Base-by-base conservation (phyloP, 2,888 invertebrate species). In the Ferdinandea cuprea region DNA sequence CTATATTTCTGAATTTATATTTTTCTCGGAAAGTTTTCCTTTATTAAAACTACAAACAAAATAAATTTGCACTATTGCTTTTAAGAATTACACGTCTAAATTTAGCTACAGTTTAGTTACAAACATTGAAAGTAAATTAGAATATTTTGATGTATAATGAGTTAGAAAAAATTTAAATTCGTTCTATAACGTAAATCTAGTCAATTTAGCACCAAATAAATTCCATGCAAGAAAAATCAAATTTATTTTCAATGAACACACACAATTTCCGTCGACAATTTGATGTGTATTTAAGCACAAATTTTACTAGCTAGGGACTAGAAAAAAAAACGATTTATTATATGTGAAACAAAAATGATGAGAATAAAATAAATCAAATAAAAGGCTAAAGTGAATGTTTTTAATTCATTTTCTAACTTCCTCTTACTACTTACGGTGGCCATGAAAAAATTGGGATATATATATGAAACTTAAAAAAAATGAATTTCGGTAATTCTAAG, bases 241-340 rank as follows among this genome's bases (percentile, higher is more conserved):
- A 25, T 25, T 25, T 25, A 25, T 25, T 25, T 25, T 5, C 5
- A 25, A 25, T 2, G 25, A 25, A 25, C 25, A 25, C 25, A 25
- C 25, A 5, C 5, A 25, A 25, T 25, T 35, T 35, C 11, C n/a
- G 9, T 42, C 9, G 42, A n/a, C 4, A 42, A 17, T 13, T 42
- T 42, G 17, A 42, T 3, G 17, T 42, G 15, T 42, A 42, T 42
- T 15, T 7, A 11, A 40, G 40, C 40, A 56, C 56, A 56, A 56
- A 56, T 25, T 40, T 37, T 40, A 8, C 9, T 56, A 21, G 15
- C 19, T 50, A 21, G 7, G n/a, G 21, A 8, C 11, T n/a, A 8
- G 30, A 30, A 30, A 30, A 9, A 30, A 30, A 21, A 17, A 32
- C 35, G n/a, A 35, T 19, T 35, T 17, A 54, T 19, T 35, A 15